Conservation (phyloP, 2,113 vertebrate species). For the Apteryx mantelli region DNA sequence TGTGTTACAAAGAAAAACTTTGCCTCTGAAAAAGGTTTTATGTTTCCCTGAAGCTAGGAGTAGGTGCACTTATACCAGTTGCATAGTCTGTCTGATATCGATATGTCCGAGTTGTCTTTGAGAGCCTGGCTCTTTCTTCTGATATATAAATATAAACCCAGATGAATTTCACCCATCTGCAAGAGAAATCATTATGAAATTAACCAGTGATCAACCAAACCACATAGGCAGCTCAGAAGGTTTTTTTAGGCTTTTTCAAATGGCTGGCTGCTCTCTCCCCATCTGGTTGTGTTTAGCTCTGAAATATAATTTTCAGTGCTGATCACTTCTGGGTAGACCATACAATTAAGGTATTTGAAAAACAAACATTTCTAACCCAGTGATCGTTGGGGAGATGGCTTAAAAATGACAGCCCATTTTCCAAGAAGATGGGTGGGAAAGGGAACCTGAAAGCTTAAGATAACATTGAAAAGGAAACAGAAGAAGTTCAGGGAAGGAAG, state of each 20-base stretch:
- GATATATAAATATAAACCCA: conserved; percentile 57
- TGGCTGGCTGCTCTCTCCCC: conserved; percentile 69
- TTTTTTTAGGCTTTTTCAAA: conserved; percentile 53
- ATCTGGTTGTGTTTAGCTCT: conserved; percentile 82
- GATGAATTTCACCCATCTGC: conserved; percentile 60
- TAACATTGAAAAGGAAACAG: conserved; percentile 58
- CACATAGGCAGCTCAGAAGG: conserved; percentile 41
- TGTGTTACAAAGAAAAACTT: conserved; percentile 36
- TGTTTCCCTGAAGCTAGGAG: conserved; percentile 50
- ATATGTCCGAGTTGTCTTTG: background rate
- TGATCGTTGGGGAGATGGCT: conserved; percentile 65
- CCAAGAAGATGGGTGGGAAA: conserved; percentile 68
- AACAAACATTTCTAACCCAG: conserved; percentile 82
- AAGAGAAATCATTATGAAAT: conserved; percentile 78
- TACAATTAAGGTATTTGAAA: conserved; percentile 87
- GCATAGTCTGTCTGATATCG: conserved; percentile 12
- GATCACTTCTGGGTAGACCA: conserved; percentile 81
- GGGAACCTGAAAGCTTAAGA: conserved; percentile 61
- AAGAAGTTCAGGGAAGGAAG: background rate
- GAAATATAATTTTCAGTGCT: conserved; percentile 79
- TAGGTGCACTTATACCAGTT: conserved; percentile 41
- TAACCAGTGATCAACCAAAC: conserved; percentile 76
- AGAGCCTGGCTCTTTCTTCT: conserved; percentile 50
- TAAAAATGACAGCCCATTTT: conserved; percentile 77
- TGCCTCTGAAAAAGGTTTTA: conserved; percentile 48